These are phyloP conservation scores for Laspeyria flexula DNA, from an alignment of 2,888 invertebrate genomes.

Conservation along the genomic window DNA sequence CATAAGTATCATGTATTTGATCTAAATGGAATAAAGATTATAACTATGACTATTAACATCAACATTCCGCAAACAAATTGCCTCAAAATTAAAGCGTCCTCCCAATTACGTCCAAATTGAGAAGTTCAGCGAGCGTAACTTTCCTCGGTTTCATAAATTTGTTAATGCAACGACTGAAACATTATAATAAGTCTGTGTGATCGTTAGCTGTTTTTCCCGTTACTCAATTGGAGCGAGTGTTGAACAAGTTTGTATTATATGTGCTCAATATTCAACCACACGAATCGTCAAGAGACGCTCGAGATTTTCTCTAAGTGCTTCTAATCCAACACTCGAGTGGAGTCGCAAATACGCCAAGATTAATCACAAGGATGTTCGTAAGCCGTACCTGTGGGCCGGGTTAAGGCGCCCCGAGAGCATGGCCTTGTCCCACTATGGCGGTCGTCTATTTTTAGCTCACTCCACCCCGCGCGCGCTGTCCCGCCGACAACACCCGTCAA, in stretches of 20 bases:
- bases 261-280: conserved; percentile 28
- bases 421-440: conserved; percentile 79
- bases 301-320: conserved; percentile 59
- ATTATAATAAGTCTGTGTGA: conserved; percentile 8
- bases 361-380: conserved; percentile 75
- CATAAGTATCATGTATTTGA: no score
- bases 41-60: conserved; percentile 10
- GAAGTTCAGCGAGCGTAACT: background rate
- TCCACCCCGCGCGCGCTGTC: conserved; percentile 51
- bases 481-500: conserved; percentile 61
- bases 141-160: background rate
- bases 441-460: conserved; percentile 77
- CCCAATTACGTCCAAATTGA: conserved; percentile 3
- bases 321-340: conserved; percentile 61
- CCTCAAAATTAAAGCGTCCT: background rate
- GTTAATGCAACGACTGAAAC: background rate
- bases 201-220: conserved; percentile 3
- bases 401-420: conserved; percentile 60
- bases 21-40: no score
- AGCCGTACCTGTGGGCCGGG: conserved; percentile 65
- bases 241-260: conserved; percentile 6
- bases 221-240: background rate
- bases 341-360: conserved; percentile 69
- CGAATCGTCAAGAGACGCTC: conserved; percentile 49
- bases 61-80: background rate